phyloP scores from a whole-genome alignment of 2,113 vertebrate species.

The Paramormyrops kingsleyae region DNA sequence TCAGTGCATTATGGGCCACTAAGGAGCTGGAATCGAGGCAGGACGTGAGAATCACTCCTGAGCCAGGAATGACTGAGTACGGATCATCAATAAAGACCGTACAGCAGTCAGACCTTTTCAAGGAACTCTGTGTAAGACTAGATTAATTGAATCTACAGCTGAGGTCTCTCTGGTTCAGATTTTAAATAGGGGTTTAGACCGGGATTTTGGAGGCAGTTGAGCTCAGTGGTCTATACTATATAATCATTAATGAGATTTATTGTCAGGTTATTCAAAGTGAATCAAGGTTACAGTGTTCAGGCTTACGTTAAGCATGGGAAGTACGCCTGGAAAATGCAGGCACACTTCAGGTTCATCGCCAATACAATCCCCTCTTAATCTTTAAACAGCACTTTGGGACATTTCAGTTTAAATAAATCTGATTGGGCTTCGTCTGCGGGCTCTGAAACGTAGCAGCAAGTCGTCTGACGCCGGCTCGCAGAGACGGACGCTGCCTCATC shows the following conservation, averaged over 20 bases:
- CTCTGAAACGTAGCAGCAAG: background rate
- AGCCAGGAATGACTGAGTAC: background rate
- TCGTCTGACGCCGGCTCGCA: background rate
- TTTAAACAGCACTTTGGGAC: background rate
- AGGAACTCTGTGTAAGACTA: background rate
- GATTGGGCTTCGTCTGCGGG: background rate
- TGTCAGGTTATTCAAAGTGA: constrained; percentile 9
- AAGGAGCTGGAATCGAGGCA: background rate
- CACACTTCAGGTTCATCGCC: background rate
- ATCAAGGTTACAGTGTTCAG: constrained; percentile 4
- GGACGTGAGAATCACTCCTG: background rate
- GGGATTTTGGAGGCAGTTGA: background rate
- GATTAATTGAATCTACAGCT: constrained; percentile 8
- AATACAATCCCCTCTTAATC: background rate
- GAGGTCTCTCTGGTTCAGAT: background rate
- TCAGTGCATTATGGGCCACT: background rate
- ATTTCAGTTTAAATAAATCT: constrained; percentile 4
- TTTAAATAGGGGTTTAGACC: background rate
- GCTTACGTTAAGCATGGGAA: background rate
- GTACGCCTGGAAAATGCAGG: background rate
- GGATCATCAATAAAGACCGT: constrained; percentile 1
- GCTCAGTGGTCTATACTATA: background rate
- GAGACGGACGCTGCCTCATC: background rate
- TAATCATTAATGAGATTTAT: constrained; percentile 7
- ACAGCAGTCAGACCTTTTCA: constrained; percentile 2